Base-by-base conservation (phyloP, 1,140 invertebrate species). In the Prorops nasuta region DNA sequence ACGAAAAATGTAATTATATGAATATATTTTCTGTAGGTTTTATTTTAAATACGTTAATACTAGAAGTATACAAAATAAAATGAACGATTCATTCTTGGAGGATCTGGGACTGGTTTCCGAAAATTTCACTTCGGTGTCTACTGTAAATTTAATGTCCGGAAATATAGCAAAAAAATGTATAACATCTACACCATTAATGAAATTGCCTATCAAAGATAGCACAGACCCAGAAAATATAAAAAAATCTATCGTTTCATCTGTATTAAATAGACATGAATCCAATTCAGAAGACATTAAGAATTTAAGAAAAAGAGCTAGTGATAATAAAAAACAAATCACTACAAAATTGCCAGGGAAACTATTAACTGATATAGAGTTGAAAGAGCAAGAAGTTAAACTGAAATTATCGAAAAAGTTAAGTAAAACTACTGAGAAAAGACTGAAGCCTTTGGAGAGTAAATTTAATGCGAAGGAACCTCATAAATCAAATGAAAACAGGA, bases 11-110 rank as follows among this genome's bases (percentile, higher is more conserved):
- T n/a, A n/a, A n/a, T n/a, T n/a, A n/a, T n/a, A n/a, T n/a, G n/a
- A n/a, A n/a, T n/a, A n/a, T n/a, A n/a, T n/a, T n/a, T n/a, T n/a
- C n/a, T n/a, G n/a, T n/a, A n/a, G n/a, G n/a, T n/a, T n/a, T n/a
- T n/a, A n/a, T n/a, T n/a, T n/a, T n/a, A n/a, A n/a, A n/a, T n/a
- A n/a, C n/a, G n/a, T n/a, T n/a, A n/a, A n/a, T n/a, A n/a, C n/a
- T n/a, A n/a, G n/a, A n/a, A n/a, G n/a, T n/a, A n/a, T n/a, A n/a
- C n/a, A n/a, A n/a, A n/a, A n/a, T n/a, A 58, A 53, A 16, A 74
- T 75, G 71, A 64, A 73, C 46, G 71, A 75, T 43, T 73, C 71
- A n/a, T 74, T 75, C 32, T 51, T 75, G 12, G 64, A 71, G 46
- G 71, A 75, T 0, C 20, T 75, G 15, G 64, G 64, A 22, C 16